Conservation (phyloP, 1,140 invertebrate genomes). For the Drosophila busckii region DNA sequence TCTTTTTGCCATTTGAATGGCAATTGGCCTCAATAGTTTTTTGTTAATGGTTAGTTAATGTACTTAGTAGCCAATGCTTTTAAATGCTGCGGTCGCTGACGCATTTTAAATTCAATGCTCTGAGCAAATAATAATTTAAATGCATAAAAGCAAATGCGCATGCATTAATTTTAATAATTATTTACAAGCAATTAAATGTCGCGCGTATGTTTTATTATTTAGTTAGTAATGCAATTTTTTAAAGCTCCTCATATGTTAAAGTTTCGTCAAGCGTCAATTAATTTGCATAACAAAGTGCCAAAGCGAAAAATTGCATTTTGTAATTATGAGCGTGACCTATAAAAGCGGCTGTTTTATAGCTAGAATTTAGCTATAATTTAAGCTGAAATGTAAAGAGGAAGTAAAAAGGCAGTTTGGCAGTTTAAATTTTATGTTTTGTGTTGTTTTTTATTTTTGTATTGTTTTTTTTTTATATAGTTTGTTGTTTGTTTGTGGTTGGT, state of each 20-base stretch:
- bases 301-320: constrained; percentile 3
- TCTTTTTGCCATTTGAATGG: too few relatives aligned
- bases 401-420: neutral
- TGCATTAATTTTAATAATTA: constrained; percentile 52
- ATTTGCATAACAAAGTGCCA: constrained; percentile 24
- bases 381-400: constrained; percentile 9
- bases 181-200: constrained; percentile 74
- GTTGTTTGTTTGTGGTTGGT: constrained; percentile 51
- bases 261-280: constrained; percentile 34
- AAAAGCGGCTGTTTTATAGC: too few relatives aligned
- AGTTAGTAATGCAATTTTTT: constrained; percentile 32
- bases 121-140: constrained; percentile 64
- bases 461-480: constrained; percentile 47
- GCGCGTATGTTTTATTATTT: constrained; percentile 40
- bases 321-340: too few relatives aligned
- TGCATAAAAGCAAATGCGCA: constrained; percentile 35
- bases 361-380: too few relatives aligned
- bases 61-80: neutral
- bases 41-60: constrained; percentile 36
- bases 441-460: constrained; percentile 47
- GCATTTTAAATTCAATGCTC: constrained; percentile 60
- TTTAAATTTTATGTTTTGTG: constrained; percentile 50
- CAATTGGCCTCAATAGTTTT: too few relatives aligned
- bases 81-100: constrained; percentile 48
- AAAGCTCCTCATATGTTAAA: constrained; percentile 5